phyloP scores from a whole-genome alignment of 1,140 invertebrate species.

The Trichonephila clavipes region DNA sequence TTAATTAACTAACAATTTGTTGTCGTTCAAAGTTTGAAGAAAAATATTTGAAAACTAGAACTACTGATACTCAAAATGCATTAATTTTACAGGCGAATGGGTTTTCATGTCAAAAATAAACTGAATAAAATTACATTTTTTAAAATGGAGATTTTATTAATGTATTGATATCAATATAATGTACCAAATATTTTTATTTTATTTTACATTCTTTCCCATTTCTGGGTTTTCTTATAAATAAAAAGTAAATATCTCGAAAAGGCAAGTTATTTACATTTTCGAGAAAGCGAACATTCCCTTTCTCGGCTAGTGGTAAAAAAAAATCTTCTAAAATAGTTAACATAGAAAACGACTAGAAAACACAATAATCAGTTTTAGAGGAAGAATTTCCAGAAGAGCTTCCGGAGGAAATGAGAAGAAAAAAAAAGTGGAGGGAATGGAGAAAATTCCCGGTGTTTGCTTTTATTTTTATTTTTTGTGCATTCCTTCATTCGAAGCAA shows the following conservation, averaged over 20 bases:
- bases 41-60: too few relatives aligned
- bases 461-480: not conserved
- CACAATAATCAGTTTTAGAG: slow-evolving; percentile 50
- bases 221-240: slow-evolving; percentile 2
- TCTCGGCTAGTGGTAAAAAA: not conserved
- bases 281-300: not conserved
- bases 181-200: not conserved
- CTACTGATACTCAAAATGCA: too few relatives aligned
- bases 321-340: not conserved
- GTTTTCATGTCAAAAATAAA: too few relatives aligned
- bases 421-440: not conserved
- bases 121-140: too few relatives aligned
- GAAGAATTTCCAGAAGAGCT: slow-evolving; percentile 17
- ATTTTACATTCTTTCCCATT: not conserved
- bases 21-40: too few relatives aligned
- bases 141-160: too few relatives aligned
- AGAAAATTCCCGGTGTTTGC: not conserved
- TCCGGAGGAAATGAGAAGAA: slow-evolving; percentile 29
- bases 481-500: not conserved
- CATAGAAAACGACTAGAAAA: slow-evolving; percentile 26
- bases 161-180: not conserved
- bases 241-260: slow-evolving; percentile 44
- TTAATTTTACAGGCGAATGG: too few relatives aligned
- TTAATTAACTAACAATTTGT: too few relatives aligned
- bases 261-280: slow-evolving; percentile 15